phyloP scores from a whole-genome alignment of 2,797 vertebrate genomes.

The Cyclopterus lumpus region DNA sequence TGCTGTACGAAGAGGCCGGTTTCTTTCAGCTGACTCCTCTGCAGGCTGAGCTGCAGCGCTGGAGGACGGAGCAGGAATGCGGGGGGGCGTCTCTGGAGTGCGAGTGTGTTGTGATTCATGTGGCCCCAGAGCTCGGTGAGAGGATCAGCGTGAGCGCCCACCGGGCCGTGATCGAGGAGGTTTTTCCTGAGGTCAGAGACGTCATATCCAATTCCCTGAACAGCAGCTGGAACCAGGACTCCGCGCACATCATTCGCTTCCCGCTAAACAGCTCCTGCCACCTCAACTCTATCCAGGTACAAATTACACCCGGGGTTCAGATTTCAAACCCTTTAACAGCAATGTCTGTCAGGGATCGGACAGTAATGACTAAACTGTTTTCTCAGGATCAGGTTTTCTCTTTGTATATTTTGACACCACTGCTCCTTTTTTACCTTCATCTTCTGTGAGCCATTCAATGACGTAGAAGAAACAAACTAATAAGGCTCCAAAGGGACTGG shows the following conservation, averaged over 20 bases:
- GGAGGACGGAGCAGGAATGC: constrained; percentile 89
- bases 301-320: background rate
- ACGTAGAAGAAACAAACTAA: background rate
- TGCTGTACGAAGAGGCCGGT: constrained; percentile 94
- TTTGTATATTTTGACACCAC: background rate
- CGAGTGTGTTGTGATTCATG: constrained; percentile 92
- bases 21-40: constrained; percentile 95
- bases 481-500: too few species aligned
- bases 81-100: constrained; percentile 83
- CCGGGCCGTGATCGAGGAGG: constrained; percentile 90
- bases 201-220: constrained; percentile 89
- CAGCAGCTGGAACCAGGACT: constrained; percentile 91
- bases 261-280: constrained; percentile 93
- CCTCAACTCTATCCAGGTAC: constrained; percentile 97
- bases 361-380: background rate
- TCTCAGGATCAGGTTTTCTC: too few species aligned
- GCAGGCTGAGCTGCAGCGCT: constrained; percentile 91
- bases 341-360: background rate
- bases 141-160: constrained; percentile 91
- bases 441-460: background rate
- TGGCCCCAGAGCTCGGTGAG: constrained; percentile 92
- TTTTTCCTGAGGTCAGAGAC: constrained; percentile 93
- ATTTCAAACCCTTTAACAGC: background rate
- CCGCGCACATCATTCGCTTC: constrained; percentile 90
- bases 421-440: background rate